phyloP scores from a whole-genome alignment of 64 coral and sea anemone species.

The Orbicella faveolata region DNA sequence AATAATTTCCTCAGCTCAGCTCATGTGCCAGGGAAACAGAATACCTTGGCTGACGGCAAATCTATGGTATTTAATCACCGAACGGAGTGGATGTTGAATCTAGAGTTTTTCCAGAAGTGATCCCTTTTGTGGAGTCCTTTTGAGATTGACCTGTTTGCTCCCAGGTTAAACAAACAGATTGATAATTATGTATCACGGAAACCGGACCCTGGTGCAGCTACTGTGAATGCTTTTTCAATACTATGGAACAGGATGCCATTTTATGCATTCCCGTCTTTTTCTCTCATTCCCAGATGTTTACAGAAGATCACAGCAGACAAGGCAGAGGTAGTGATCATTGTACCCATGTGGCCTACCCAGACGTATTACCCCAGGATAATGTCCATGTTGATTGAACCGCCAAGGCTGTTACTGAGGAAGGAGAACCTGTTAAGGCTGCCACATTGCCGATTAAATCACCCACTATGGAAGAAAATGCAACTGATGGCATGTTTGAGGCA shows the following conservation, averaged over 20 bases:
- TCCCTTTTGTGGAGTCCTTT: not conserved
- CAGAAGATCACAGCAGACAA: no score
- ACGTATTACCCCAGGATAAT: no score
- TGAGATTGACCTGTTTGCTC: slow-evolving; percentile 14
- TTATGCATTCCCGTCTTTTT: no score
- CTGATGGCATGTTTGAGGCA: no score
- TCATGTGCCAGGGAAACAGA: slow-evolving; percentile 16
- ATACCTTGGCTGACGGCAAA: slow-evolving; percentile 25
- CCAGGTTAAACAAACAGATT: not conserved
- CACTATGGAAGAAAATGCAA: no score
- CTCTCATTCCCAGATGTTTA: no score
- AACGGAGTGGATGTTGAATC: slow-evolving; percentile 19
- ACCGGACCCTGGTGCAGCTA: slow-evolving; percentile 28
- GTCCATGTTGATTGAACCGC: no score
- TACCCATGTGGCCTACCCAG: no score
- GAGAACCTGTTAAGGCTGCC: no score
- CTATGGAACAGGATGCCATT: not conserved
- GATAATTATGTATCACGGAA: not conserved
- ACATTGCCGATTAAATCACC: no score
- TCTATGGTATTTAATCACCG: slow-evolving; percentile 26
- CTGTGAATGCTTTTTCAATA: slow-evolving; percentile 20
- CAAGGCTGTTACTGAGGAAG: no score
- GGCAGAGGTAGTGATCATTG: no score
- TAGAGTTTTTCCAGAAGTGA: not conserved
- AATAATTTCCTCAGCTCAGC: slow-evolving; percentile 14